A percentile compares a stretch with the other conserved stretches of the same genome.
These are phyloP conservation scores for Acomys russatus DNA, from an alignment of 2,797 vertebrate species.

Conservation along the genomic window DNA sequence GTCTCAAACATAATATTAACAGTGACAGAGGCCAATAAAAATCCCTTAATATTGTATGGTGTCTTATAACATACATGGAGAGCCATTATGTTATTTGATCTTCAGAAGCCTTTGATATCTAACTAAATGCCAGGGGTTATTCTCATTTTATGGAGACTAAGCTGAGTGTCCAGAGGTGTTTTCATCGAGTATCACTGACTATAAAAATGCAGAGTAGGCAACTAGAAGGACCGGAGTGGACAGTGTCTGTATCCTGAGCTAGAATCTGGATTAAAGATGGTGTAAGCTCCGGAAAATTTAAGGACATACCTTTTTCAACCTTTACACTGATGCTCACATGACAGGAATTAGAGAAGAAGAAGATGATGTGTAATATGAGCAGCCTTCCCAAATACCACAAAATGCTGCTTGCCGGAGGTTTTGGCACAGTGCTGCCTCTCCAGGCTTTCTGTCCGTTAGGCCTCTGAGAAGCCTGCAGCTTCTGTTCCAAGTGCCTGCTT, in stretches of 20 bases:
- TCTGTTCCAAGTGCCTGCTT: neutral
- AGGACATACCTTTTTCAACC: neutral
- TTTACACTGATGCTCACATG: neutral
- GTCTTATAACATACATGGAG: neutral
- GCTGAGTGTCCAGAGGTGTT: neutral
- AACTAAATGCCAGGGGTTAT: neutral
- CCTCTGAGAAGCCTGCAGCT: neutral
- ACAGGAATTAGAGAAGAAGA: conserved; percentile 34
- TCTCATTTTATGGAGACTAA: neutral
- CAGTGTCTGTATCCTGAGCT: neutral
- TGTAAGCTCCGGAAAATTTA: neutral
- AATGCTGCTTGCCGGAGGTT: neutral
- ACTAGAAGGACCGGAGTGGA: neutral
- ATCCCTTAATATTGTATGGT: neutral
- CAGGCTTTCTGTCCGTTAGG: neutral
- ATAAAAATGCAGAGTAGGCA: neutral
- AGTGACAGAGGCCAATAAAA: neutral
- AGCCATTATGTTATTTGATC: conserved; percentile 25
- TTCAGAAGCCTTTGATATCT: conserved; percentile 3
- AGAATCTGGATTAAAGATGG: neutral
- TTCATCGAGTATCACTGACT: neutral
- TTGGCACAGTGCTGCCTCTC: neutral
- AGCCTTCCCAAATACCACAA: neutral
- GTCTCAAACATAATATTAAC: neutral
- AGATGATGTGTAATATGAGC: neutral